Evolutionary conservation across 2,888 invertebrate species (phyloP), one percentile per base, ranked within the genome.

Genomic region (Xanthostigma xanthostigma): DNA sequence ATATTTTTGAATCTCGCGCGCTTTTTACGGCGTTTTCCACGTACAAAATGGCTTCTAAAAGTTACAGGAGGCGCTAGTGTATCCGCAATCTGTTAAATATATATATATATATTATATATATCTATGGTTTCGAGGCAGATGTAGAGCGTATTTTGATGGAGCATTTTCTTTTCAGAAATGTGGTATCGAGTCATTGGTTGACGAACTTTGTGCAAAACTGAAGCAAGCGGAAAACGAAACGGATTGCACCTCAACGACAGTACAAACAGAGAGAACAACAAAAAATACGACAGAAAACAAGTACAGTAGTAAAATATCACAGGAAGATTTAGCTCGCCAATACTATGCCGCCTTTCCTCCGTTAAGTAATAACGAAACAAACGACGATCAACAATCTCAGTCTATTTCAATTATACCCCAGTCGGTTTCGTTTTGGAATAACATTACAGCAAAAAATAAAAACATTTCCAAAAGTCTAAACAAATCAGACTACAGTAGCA

Each of bases 271-370:
- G 59, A 60, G 45, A 60, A 62, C 53, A 58, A 60, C 50, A 59
- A 60, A 47, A 57, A 59, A 49, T 61, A 62, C 53, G 58, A 60
- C 50, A 59, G 60, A 47, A 57, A 59, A 49, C 60, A 62, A 50
- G 59, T 62, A 50, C 53, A 13, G 36, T 46, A 34, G 36, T 12
- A 50, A 56, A 53, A 50, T 59, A 59, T 73, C 76, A 64, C 75
- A 72, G 49, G 64, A 73, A 58, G 84, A 84, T 68, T 78, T 79
- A 63, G 81, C 81, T 58, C 78, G 80, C 63, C 75, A 79, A 66
- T 84, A 84, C 65, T 84, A 81, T 73, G 79, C 81, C 61, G 84
- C 84, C 55, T 85, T 85, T 68, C 84, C 84, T 58, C 78, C 81
- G 59, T 71, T 46, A 41, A 46, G 34, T 35, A 36, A 41, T 6